Base-by-base conservation (phyloP, 2,113 vertebrate species). In the Pelmatolapia mariae region DNA sequence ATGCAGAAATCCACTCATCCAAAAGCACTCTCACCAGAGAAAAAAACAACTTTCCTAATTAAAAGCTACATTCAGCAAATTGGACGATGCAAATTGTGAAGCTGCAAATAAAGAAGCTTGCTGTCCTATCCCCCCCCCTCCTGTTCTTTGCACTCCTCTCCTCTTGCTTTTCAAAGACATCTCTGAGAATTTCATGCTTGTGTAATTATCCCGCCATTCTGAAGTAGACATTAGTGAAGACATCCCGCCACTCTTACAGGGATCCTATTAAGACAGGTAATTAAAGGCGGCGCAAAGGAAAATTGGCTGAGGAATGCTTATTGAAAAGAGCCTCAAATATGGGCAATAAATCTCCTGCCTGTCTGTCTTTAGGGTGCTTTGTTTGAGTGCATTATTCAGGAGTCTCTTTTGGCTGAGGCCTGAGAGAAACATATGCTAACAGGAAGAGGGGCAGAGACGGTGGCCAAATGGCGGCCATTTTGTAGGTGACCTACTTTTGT, bases 401-500 rank as follows among this genome's bases (percentile, higher is more conserved):
- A 91, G 89, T 86, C 88, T 89, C 80, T 89, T 87, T 92, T 94
- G 95, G 93, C 90, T 6, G 50, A 81, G 47, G 83, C 91, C 87
- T 61, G 68, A 86, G 88, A 94, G 93, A 89, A 95, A 92, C 94
- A 96, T 95, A 96, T 95, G 95, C 92, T 91, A 86, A 95, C 93
- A 93, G 84, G 91, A 94, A 90, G 91, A 89, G 89, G 93, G 87
- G 86, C 82, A 5, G 91, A 76, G 88, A 92, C 68, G 84, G 86
- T 85, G 94, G 92, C 94, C 93, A 96, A 93, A 82, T 45, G 86
- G 88, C 56, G 19, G 94, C 90, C 93, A 95, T 95, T 94, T 96
- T 95, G 90, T 90, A 93, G 90, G 88, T 94, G 95, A 95, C 95
- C 95, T 94, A 96, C 90, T 95, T 96, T 87, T 93, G 82, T 85